Evolutionary conservation across 2,113 vertebrate genomes (phyloP).

Genomic region (Perognathus longimembris): DNA sequence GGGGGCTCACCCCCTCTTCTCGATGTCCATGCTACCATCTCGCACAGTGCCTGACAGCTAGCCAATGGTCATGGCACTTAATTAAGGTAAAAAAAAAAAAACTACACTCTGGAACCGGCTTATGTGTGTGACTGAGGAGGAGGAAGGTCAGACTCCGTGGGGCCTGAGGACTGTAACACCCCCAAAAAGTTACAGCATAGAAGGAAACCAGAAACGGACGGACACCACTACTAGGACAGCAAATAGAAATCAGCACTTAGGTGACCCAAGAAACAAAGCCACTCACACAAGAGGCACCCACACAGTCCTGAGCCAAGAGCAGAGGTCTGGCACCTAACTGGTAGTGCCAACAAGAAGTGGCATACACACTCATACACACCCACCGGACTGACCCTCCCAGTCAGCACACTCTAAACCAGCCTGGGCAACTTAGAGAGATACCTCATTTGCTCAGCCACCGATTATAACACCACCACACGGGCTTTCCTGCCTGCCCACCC

Average conservation of each 20-base stretch:
- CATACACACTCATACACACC: background rate
- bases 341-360: background rate
- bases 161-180: background rate
- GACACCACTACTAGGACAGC: background rate
- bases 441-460: background rate
- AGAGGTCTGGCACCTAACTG: background rate
- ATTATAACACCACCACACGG: background rate
- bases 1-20: background rate
- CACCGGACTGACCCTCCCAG: background rate
- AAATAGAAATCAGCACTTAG: background rate
- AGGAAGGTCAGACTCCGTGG: background rate
- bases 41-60: background rate
- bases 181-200: background rate
- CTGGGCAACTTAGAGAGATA: background rate
- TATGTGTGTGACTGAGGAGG: background rate
- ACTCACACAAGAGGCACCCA: background rate
- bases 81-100: background rate
- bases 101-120: background rate
- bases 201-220: background rate
- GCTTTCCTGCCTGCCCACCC: background rate
- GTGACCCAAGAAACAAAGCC: background rate
- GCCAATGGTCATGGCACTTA: background rate
- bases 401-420: background rate
- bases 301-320: background rate
- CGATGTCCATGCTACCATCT: background rate